These are phyloP conservation scores for Pseudochirops cupreus DNA, from an alignment of 2,797 vertebrate genomes.

Conservation along the genomic window DNA sequence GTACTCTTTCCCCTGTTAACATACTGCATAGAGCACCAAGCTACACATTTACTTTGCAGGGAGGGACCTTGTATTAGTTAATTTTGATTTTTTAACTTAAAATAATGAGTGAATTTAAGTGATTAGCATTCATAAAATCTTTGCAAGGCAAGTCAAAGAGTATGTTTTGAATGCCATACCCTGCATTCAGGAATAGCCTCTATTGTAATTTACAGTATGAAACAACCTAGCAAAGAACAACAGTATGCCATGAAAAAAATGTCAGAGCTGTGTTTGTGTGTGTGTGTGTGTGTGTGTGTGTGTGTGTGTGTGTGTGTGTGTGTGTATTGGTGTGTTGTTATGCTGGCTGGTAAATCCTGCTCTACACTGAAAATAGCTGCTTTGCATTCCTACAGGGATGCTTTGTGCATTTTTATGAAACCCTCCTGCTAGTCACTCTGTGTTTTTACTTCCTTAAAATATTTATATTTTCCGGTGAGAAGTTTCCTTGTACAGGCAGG, in stretches of 20 bases:
- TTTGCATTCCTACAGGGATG: slow-evolving; percentile 72
- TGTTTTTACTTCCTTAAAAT: slow-evolving; percentile 57
- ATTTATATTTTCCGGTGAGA: slow-evolving; percentile 63
- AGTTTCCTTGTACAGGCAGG: slow-evolving; percentile 47
- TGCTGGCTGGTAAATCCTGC: slow-evolving; percentile 64
- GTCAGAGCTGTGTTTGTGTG: not conserved
- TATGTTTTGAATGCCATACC: slow-evolving; percentile 1
- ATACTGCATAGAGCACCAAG: slow-evolving; percentile 65
- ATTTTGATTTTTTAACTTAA: slow-evolving; percentile 63
- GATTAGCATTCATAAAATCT: slow-evolving; percentile 14
- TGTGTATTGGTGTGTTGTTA: slow-evolving; percentile 58
- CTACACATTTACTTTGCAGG: slow-evolving; percentile 64
- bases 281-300: slow-evolving; percentile 30
- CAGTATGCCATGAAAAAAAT: slow-evolving; percentile 59
- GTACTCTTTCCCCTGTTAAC: not conserved
- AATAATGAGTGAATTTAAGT: slow-evolving; percentile 66
- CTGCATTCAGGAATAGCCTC: slow-evolving; percentile 33
- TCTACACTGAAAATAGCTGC: slow-evolving; percentile 64
- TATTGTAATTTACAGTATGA: slow-evolving; percentile 62
- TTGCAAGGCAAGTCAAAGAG: slow-evolving; percentile 21
- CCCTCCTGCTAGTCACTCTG: slow-evolving; percentile 62
- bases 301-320: not conserved
- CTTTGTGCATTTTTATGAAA: slow-evolving; percentile 65
- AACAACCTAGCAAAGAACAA: slow-evolving; percentile 57
- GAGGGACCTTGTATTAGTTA: slow-evolving; percentile 63